Base-by-base conservation (phyloP, 2,113 vertebrate species). In the Nannobrachium achirus region DNA sequence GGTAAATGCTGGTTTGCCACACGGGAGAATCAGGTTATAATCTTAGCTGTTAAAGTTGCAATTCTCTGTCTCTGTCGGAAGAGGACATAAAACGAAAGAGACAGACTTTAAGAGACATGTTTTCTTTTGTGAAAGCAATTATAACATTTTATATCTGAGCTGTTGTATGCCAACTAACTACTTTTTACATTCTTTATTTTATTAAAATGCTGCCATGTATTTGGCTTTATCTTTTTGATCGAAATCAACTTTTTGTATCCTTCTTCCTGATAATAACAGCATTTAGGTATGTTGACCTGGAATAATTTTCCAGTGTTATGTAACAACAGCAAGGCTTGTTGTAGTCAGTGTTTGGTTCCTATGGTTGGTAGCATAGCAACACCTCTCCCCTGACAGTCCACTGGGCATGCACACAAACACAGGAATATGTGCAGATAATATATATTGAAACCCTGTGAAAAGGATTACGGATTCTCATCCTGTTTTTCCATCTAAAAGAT, bases 311-410 rank as follows among this genome's bases (percentile, higher is more conserved):
- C 13, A 48, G 11, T 48, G 13, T n/a, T 8, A 56, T 39, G 1
- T 38, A 56, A 25, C 51, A 19, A 38, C 16, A 70, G 44, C 6
- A 48, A 51, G 4, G 38, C 8, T 7, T 53, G 39, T 62, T 75
- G 73, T 73, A 69, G 48, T 64, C 73, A 53, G n/a, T 50, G 49
- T 38, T 55, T 15, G 10, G 11, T 8, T 50, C 39, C 57, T 9
- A 71, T 33, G 65, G 42, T 62, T 73, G 71, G 76, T 78, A 61
- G 56, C 63, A 68, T 69, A 61, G 52, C 66, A 86, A 82, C 76
- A 60, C 42, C 62, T 52, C 39, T 62, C 69, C 73, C 66, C 52
- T 60, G 46, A 67, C 20, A 51, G 20, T 62, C 0, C 3, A 15
- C 41, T 49, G 42, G 68, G 13, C 51, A 16, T 4, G 67, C 51